Evolutionary conservation across 2,888 invertebrate genomes (phyloP), one percentile per base, ranked within the genome.

Genomic region (Lampropteryx suffumata): DNA sequence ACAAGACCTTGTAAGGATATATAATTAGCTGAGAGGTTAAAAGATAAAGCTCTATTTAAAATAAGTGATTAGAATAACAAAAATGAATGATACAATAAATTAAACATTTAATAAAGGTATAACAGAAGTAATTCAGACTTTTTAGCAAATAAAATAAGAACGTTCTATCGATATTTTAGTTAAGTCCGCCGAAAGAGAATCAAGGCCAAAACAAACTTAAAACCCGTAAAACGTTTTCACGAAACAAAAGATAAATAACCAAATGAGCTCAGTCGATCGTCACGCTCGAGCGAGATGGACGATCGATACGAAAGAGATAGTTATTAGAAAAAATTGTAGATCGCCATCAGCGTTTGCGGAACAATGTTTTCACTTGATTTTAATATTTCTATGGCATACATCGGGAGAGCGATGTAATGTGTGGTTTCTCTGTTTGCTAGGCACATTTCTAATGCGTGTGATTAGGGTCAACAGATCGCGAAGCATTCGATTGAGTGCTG

Each of bases 371-470:
- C 73, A 73, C 72, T 67, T 62, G 65, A 69, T 72, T 71, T 73
- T 66, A 71, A 70, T 60, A 65, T 62, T 67, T 68, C 66, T 67
- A 66, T 62, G 64, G 53, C 49, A 61, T 45, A 65, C 64, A 63
- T 66, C 60, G 60, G 62, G 66, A 61, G 44, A 62, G 50, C 56
- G 50, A 56, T 61, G 59, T 65, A 65, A 61, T 67, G 58, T 62
- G 54, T 57, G 70, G 64, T 78, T 77, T 76, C 73, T 76, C 67
- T 69, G 65, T 70, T 69, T 74, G 61, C 65, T 59, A 67, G 71
- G 61, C 62, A 67, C 74, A 73, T 76, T 77, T 76, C 77, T 73
- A 76, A 69, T 71, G 72, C 68, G 67, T 73, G 76, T 75, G 72
- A 79, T 79, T 76, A 79, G 67, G 79, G 79, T 76, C 71, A 78